Evolutionary conservation across 2,113 vertebrate genomes (phyloP).

Genomic region (Cynocephalus volans): DNA sequence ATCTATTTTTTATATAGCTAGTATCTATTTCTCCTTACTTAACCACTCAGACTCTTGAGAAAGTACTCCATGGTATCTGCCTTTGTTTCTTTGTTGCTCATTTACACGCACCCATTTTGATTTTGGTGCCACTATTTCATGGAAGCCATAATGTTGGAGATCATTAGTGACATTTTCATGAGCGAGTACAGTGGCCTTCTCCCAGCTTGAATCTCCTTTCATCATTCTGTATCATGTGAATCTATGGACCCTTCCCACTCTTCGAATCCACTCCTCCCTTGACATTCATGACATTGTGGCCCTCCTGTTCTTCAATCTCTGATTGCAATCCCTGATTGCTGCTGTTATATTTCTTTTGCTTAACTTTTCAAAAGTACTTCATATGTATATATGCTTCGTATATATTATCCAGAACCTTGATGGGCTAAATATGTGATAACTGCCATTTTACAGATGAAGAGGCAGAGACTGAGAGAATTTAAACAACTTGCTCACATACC

Average conservation of each 20-base stretch:
- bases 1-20: background rate
- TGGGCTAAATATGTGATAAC: background rate
- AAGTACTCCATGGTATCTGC: too few relatives aligned
- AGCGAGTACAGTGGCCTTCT: background rate
- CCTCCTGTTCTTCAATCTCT: background rate
- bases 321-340: background rate
- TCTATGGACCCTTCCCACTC: background rate
- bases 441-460: constrained; percentile 47
- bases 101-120: background rate
- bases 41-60: background rate
- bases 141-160: background rate
- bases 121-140: background rate
- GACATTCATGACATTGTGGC: background rate
- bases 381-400: background rate
- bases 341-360: background rate
- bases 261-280: background rate
- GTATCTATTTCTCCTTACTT: background rate
- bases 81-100: background rate
- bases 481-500: background rate
- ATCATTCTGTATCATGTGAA: background rate
- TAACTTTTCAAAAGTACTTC: constrained; percentile 39
- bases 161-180: background rate
- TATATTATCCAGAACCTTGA: background rate
- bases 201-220: background rate
- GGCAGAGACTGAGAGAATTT: background rate